phyloP scores from a whole-genome alignment of 2,888 invertebrate genomes.

The Gandaritis pyraliata region DNA sequence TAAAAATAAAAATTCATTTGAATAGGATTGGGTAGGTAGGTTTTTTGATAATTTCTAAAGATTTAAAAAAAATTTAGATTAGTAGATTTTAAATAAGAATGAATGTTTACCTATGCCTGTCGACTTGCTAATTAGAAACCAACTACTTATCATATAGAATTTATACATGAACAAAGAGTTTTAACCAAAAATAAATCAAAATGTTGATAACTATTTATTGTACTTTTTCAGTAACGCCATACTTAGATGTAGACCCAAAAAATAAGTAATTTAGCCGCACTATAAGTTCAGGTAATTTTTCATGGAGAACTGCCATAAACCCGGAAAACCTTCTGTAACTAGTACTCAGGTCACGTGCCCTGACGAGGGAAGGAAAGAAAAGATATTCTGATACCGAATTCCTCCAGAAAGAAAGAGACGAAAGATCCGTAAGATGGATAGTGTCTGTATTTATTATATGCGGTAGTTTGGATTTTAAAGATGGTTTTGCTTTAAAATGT shows the following conservation, averaged over 20 bases:
- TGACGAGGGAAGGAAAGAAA: conserved; percentile 44
- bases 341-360: conserved; percentile 71
- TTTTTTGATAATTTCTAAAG: too few relatives aligned
- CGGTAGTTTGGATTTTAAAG: conserved; percentile 31
- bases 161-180: neutral
- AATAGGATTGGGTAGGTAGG: too few relatives aligned
- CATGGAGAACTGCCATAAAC: conserved; percentile 70
- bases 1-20: too few relatives aligned
- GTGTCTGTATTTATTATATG: conserved; percentile 38
- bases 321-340: conserved; percentile 57
- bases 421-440: conserved; percentile 53
- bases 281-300: conserved; percentile 73
- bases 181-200: neutral
- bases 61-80: too few relatives aligned
- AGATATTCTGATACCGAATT: conserved; percentile 1
- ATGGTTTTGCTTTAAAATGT: conserved; percentile 26
- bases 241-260: conserved; percentile 4
- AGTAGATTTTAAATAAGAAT: too few relatives aligned
- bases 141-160: neutral
- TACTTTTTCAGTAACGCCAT: conserved; percentile 8
- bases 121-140: neutral
- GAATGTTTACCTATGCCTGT: neutral
- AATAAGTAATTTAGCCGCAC: conserved; percentile 60
- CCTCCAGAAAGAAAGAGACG: conserved; percentile 42
- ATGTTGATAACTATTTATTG: neutral